Percentiles rank a stretch among this genome's conserved stretches.
These are phyloP conservation scores for Microplitis deprimator DNA, from an alignment of 2,888 invertebrate species.

Conservation along the genomic window DNA sequence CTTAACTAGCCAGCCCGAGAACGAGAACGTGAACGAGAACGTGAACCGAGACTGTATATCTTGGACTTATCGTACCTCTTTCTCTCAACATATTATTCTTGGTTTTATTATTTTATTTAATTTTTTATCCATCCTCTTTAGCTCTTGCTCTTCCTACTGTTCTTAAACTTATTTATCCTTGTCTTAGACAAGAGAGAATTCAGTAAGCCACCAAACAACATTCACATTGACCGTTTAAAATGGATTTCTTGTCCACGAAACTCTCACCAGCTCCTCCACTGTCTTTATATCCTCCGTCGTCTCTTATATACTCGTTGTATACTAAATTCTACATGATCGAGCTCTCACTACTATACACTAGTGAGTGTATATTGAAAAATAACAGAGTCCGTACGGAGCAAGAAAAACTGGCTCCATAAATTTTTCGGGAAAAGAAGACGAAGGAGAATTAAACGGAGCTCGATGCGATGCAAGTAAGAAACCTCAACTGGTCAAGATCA, in stretches of 20 bases:
- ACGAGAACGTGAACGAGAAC: slow-evolving; percentile 23
- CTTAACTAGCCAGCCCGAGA: background rate
- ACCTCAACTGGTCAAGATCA: slow-evolving; percentile 15
- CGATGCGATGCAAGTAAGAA: slow-evolving; percentile 13
- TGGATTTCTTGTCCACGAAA: background rate
- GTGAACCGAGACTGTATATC: background rate
- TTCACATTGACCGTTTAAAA: slow-evolving; percentile 38
- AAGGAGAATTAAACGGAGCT: slow-evolving; percentile 20
- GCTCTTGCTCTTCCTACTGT: background rate
- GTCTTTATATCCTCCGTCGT: slow-evolving; percentile 1
- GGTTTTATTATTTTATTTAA: slow-evolving; percentile 26
- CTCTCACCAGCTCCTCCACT: slow-evolving; percentile 2
- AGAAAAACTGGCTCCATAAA: slow-evolving; percentile 54
- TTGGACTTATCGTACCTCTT: slow-evolving; percentile 22
- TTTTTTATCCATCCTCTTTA: slow-evolving; percentile 11
- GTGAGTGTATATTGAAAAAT: background rate
- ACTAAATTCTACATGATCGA: background rate
- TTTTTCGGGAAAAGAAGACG: slow-evolving; percentile 50
- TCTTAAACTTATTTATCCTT: slow-evolving; percentile 34
- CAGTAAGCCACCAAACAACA: slow-evolving; percentile 32
- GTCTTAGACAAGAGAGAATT: slow-evolving; percentile 21
- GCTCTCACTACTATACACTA: too few species aligned
- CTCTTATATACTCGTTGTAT: background rate
- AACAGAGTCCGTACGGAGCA: background rate
- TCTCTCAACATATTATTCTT: slow-evolving; percentile 42